A percentile compares a stretch with the other conserved stretches of the same genome.
phyloP scores from a whole-genome alignment of 1,140 invertebrate genomes.

The Ips nitidus region DNA sequence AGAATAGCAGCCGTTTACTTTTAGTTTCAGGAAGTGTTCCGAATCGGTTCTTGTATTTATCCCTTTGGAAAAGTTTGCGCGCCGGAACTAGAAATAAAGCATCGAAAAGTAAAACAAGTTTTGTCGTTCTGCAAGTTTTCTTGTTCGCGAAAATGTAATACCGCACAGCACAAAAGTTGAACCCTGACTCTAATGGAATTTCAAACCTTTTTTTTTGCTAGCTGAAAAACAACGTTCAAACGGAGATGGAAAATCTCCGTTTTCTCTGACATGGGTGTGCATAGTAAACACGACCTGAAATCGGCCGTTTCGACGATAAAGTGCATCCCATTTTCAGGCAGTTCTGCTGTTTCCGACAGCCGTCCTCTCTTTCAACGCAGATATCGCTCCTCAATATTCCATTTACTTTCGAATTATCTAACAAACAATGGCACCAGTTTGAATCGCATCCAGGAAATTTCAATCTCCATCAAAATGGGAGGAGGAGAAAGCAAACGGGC shows the following conservation, averaged over 20 bases:
- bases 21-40: not conserved
- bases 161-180: constrained; percentile 3
- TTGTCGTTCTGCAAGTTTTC: constrained; percentile 14
- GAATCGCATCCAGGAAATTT: constrained; percentile 19
- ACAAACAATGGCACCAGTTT: constrained; percentile 19
- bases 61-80: not conserved
- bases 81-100: constrained; percentile 6
- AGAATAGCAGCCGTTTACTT: not conserved
- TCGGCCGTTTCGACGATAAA: not conserved
- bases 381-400: constrained; percentile 1
- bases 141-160: constrained; percentile 13
- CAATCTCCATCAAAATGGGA: constrained; percentile 12
- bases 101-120: constrained; percentile 5
- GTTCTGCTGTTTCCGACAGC: constrained; percentile 8
- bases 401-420: constrained; percentile 15
- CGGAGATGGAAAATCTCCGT: too few relatives aligned
- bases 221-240: too few relatives aligned
- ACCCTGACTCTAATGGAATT: too few relatives aligned
- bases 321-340: not conserved
- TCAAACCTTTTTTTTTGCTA: too few relatives aligned
- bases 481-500: constrained; percentile 3
- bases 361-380: not conserved
- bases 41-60: not conserved
- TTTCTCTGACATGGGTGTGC: too few relatives aligned
- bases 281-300: too few relatives aligned